Evolutionary conservation across 2,113 vertebrate species (phyloP).

Genomic region (Hymenochirus boettgeri): DNA sequence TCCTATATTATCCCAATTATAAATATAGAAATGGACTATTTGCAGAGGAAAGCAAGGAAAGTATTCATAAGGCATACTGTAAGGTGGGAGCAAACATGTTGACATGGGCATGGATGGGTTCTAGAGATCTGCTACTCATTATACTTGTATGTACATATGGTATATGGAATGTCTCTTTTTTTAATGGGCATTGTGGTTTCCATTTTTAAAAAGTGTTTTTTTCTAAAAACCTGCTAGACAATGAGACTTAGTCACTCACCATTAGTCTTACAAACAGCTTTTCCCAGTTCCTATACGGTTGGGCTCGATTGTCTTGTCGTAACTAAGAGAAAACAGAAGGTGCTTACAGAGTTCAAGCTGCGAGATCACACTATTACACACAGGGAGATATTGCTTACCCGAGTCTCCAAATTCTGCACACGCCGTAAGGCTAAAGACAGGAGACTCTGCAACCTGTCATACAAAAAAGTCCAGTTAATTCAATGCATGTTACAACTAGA

Average conservation of each 20-base stretch:
- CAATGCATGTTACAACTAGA: not conserved
- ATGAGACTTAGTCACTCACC: constrained; percentile 1
- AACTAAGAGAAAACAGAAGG: not conserved
- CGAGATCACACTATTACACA: not conserved
- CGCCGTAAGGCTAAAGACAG: constrained; percentile 13
- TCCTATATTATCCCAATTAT: too few relatives aligned
- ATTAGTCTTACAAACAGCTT: constrained; percentile 3
- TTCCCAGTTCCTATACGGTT: constrained; percentile 17
- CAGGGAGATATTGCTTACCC: not conserved
- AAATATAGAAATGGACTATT: too few relatives aligned
- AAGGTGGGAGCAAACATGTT: too few relatives aligned
- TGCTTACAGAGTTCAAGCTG: not conserved
- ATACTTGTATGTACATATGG: too few relatives aligned
- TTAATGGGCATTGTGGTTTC: too few relatives aligned
- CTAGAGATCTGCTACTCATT: too few relatives aligned
- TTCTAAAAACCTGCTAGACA: too few relatives aligned
- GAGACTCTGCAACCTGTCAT: constrained; percentile 9
- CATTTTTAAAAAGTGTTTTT: too few relatives aligned
- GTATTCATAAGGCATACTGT: too few relatives aligned
- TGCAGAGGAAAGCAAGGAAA: too few relatives aligned
- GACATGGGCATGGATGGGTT: too few relatives aligned
- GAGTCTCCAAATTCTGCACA: constrained; percentile 13
- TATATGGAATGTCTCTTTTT: too few relatives aligned
- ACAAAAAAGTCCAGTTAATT: not conserved
- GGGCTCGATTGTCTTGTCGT: not conserved